Percentiles rank a stretch among this genome's conserved stretches.
phyloP scores from a whole-genome alignment of 2,797 vertebrate genomes.

The Gadopsis marmoratus region DNA sequence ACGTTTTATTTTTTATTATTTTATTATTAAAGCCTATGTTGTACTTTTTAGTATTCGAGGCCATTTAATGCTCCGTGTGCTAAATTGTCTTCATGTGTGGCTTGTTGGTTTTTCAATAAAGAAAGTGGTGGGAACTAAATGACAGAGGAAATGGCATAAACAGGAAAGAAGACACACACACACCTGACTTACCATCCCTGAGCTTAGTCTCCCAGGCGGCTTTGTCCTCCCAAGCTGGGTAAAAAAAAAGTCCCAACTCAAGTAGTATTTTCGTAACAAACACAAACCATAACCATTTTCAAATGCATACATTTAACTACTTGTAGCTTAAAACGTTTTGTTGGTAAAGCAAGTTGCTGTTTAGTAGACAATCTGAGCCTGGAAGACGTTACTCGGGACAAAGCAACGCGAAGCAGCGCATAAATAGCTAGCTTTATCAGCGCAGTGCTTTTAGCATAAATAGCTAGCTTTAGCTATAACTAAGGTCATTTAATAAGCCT shows the following conservation, averaged over 20 bases:
- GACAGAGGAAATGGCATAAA: slow-evolving; percentile 32
- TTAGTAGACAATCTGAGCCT: background rate
- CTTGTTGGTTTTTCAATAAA: background rate
- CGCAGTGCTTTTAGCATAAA: background rate
- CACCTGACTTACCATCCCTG: background rate
- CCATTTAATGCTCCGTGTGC: fast-evolving
- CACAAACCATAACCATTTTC: fast-evolving
- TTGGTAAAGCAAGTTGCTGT: fast-evolving
- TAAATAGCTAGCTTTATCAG: no score
- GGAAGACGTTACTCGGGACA: fast-evolving
- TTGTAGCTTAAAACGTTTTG: background rate
- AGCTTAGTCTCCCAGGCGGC: background rate
- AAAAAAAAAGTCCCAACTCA: fast-evolving
- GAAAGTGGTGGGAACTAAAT: background rate
- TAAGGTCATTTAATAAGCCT: background rate
- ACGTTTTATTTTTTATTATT: background rate
- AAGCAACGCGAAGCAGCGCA: no score
- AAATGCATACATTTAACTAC: fast-evolving
- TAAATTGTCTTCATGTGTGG: fast-evolving
- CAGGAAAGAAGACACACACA: fast-evolving
- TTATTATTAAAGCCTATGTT: background rate
- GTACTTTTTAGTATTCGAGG: background rate
- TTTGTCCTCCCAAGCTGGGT: fast-evolving
- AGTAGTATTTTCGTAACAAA: background rate
- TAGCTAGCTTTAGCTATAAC: fast-evolving